These are phyloP conservation scores for Choloepus hoffmanni DNA, from an alignment of 2,113 vertebrate species.

Conservation along the genomic window DNA sequence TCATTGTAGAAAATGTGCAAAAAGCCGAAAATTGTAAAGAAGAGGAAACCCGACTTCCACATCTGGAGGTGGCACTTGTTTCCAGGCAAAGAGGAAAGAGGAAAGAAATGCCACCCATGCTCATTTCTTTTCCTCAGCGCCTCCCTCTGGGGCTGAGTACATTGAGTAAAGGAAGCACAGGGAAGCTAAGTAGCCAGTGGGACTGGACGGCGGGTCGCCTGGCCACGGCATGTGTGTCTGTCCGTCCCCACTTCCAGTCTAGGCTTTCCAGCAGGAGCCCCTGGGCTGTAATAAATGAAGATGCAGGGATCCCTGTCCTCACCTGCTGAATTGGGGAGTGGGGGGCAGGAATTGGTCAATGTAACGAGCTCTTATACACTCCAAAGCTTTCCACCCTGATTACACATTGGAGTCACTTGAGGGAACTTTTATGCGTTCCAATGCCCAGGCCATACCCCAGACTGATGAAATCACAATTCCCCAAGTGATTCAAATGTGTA, in stretches of 20 bases:
- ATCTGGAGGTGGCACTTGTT: fast-evolving
- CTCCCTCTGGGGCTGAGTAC: background rate
- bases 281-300: too few relatives aligned
- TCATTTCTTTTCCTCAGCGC: too few relatives aligned
- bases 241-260: too few relatives aligned
- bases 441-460: background rate
- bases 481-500: background rate
- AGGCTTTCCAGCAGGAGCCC: too few relatives aligned
- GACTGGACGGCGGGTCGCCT: too few relatives aligned
- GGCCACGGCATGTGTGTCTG: too few relatives aligned
- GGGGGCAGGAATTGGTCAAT: background rate
- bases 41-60: background rate
- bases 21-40: background rate
- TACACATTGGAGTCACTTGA: background rate
- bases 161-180: too few relatives aligned
- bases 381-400: background rate
- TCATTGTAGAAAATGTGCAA: background rate
- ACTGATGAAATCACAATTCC: background rate
- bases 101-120: too few relatives aligned
- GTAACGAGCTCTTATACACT: background rate
- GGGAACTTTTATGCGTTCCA: background rate
- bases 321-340: too few relatives aligned
- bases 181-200: too few relatives aligned
- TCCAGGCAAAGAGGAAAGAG: background rate
- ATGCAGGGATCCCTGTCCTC: too few relatives aligned